Base-by-base conservation (phyloP, 2,888 invertebrate genomes). In the Lasioglossum figueresi region DNA sequence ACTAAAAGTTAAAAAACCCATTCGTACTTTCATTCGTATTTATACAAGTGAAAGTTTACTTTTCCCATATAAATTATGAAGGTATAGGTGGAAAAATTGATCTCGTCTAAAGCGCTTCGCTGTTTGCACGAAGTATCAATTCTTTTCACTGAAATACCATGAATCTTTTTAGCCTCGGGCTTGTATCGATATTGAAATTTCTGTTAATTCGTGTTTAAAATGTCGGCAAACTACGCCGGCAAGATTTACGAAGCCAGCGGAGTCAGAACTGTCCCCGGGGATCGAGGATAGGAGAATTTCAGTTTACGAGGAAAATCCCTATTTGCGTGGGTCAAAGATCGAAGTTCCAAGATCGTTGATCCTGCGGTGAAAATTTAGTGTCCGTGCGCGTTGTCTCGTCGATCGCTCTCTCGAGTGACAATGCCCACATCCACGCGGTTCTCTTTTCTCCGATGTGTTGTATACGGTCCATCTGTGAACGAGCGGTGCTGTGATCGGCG, bases 341-440 rank as follows among this genome's bases (percentile, higher is more conserved):
- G 89, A 89, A 89, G 79, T 80, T 83, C 71, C 31, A 76, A 84
- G 82, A 89, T 80, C 81, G 88, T 80, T 85, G 85, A 88, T 87
- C 87, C 83, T 80, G 79, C 79, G 85, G 88, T 92, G 92, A 93
- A 92, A 92, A 92, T 91, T 91, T 92, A 91, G 12, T 23, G 8
- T 84, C 81, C 76, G 72, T 82, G 88, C 80, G 81, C 83, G 85
- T 79, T 87, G 85, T 83, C 83, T 83, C 76, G 82, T 89, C 83
- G 88, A 91, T 91, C 88, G 83, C 87, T 89, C 89, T 89, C 85
- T 76, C 70, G 71, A 76, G 68, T 59, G 81, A 75, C 76, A 73
- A 43, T 74, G 63, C 31, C 43, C 34, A 2, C 45, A 27, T 12
- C 31, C 27, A 14, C 59, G 14, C 77, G 68, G 43, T 68, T 59